Evolutionary conservation across 2,113 vertebrate species (phyloP), one percentile per base, ranked within the genome.

Genomic region (Oriolus oriolus): DNA sequence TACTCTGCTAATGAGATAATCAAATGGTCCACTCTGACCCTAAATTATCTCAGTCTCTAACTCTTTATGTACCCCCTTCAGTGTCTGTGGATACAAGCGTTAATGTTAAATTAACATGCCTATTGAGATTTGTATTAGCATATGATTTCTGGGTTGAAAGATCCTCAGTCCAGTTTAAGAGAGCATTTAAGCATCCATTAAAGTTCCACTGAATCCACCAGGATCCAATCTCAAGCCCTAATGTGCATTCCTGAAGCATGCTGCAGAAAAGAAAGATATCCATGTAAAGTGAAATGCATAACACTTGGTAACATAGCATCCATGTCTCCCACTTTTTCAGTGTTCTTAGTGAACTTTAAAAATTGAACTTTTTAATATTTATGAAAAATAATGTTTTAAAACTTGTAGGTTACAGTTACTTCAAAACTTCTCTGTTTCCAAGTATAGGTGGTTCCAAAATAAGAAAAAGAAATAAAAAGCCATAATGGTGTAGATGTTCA

Each of bases 361-460:
- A 28, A 37, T 37, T 5, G 16, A 37, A 37, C 8, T 49, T 37
- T 21, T 37, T 8, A 4, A 21, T 69, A 21, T 49, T 69, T 21
- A 49, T 28, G 19, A 28, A 37, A 49, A 69, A 37, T 28, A 49
- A 8, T 37, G 6, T 69, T 69, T 69, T 37, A 28, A 69, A 49
- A 16, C 26, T 37, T 50, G 65, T 16, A 28, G 18, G 33, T 20
- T 68, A 8, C 45, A 11, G 31, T 66, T 35, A 86, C 75, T 91
- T 57, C 53, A 77, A 86, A 82, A 73, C 26, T 21, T 24, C 39
- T 90, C 60, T 80, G 61, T 84, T 84, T 28, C 47, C 54, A 89
- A 81, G 84, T 42, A 70, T 41, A 94, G 84, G 37, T 57, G 91
- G 71, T 80, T 95, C 57, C 54, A 93, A 96, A 96, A 85, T 54